Evolutionary conservation across 2,888 invertebrate genomes (phyloP).

Genomic region (Ptychoptera contaminata): DNA sequence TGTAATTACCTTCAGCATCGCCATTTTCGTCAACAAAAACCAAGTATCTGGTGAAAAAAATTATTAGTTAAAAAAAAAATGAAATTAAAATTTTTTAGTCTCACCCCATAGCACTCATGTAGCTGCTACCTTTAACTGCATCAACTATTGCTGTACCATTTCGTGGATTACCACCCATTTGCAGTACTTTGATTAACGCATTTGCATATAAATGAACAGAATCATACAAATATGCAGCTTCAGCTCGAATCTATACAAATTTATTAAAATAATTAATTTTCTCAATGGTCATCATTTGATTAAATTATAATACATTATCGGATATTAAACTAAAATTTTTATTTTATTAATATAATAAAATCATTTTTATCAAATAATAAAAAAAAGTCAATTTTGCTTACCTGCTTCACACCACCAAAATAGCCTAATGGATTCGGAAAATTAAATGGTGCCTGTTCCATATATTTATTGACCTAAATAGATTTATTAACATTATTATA

Average conservation of each 20-base stretch:
- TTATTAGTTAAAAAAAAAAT: neutral
- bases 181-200: slow-evolving; percentile 56
- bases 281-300: too few relatives aligned
- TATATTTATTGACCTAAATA: slow-evolving; percentile 60
- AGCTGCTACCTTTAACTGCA: slow-evolving; percentile 59
- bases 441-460: slow-evolving; percentile 75
- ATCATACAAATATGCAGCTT: slow-evolving; percentile 87
- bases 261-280: too few relatives aligned
- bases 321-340: too few relatives aligned
- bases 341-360: too few relatives aligned
- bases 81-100: slow-evolving; percentile 13
- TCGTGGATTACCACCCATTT: slow-evolving; percentile 47
- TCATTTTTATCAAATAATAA: too few relatives aligned
- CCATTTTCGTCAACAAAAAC: slow-evolving; percentile 86
- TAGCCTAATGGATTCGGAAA: slow-evolving; percentile 63
- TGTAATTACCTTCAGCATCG: slow-evolving; percentile 89
- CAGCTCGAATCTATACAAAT: slow-evolving; percentile 55
- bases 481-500: slow-evolving; percentile 3
- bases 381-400: slow-evolving; percentile 19
- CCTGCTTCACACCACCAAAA: slow-evolving; percentile 59
- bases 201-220: slow-evolving; percentile 83
- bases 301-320: too few relatives aligned
- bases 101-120: slow-evolving; percentile 76
- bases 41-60: slow-evolving; percentile 47
- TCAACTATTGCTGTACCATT: slow-evolving; percentile 74